phyloP scores from a whole-genome alignment of 2,888 invertebrate species.

The Heliconius ethilla region DNA sequence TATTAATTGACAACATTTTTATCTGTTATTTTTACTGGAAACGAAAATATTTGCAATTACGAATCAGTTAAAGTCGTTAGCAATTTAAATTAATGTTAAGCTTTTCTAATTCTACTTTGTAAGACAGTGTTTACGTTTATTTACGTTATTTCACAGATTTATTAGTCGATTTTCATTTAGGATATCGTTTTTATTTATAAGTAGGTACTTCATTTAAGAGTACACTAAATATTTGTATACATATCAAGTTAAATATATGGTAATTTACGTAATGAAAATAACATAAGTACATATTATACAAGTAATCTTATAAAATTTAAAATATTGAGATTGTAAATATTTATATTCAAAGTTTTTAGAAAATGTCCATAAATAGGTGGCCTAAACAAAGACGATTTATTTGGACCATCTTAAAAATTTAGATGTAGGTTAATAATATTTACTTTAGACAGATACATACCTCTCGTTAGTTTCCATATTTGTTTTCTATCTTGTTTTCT shows the following conservation, averaged over 20 bases:
- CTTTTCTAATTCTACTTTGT: constrained; percentile 22
- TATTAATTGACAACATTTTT: neutral
- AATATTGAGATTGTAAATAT: neutral
- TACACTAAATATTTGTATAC: too few relatives aligned
- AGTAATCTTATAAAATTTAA: neutral
- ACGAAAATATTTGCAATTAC: constrained; percentile 9
- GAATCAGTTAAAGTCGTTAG: constrained; percentile 17
- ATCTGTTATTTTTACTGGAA: neutral
- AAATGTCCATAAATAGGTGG: neutral
- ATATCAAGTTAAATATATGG: too few relatives aligned
- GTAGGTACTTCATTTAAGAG: too few relatives aligned
- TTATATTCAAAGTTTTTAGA: neutral
- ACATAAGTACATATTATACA: too few relatives aligned
- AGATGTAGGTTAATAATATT: neutral
- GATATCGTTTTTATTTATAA: too few relatives aligned
- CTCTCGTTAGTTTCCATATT: constrained; percentile 28
- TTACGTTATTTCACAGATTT: neutral
- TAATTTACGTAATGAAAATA: too few relatives aligned
- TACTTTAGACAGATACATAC: constrained; percentile 6
- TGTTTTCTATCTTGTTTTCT: neutral
- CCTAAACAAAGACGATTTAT: neutral
- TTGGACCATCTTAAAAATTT: neutral
- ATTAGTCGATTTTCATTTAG: neutral
- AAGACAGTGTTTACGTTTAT: constrained; percentile 8
- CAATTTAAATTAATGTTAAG: constrained; percentile 29